Base-by-base conservation (phyloP, 1,140 invertebrate genomes). In the Orius insidiosus region DNA sequence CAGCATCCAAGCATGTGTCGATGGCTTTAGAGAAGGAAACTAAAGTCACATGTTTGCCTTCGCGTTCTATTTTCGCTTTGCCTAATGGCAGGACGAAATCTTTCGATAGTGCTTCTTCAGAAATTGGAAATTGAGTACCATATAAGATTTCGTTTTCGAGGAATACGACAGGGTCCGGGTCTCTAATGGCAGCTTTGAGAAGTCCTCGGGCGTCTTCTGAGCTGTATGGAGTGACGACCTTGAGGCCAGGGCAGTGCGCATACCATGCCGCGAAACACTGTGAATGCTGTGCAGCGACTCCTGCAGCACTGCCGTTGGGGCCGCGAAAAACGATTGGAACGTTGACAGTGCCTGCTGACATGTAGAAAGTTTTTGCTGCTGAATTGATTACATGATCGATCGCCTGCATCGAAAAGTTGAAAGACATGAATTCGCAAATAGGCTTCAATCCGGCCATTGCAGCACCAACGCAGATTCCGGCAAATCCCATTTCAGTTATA, bases 341-440 rank as follows among this genome's bases (percentile, higher is more conserved):
- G 54, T 90, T 88, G 3, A 81, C 80, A 36, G 60, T 63, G 30
- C 95, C 95, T 32, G 92, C 92, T 18, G 93, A 98, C 95, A 99
- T 99, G 66, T 98, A 98, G 63, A 84, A 95, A 0, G 93, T 96
- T 66, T 99, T 99, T 1, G 86, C 94, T 13, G 96, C 96, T 2
- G 93, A 98, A 63, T 99, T 99, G 50, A 99, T 90, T 18, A 93
- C 65, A 68, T 99, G 96, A 74, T 99, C 96, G 57, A 99, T 98
- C 14, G 92, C 88, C 75, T 99, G 96, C 95, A 99, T 97, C 2
- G 95, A 82, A 63, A 99, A 99, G 65, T 99, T 99, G 62, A 93
- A 98, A 1, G 96, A 98, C 96, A 99, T 99, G 62, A 98, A 99
- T 66, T 99, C 96, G 65, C 94, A 98, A 51, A 99, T 78, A 1